Conservation (phyloP, 2,888 invertebrate species). For the Harpalus rufipes region DNA sequence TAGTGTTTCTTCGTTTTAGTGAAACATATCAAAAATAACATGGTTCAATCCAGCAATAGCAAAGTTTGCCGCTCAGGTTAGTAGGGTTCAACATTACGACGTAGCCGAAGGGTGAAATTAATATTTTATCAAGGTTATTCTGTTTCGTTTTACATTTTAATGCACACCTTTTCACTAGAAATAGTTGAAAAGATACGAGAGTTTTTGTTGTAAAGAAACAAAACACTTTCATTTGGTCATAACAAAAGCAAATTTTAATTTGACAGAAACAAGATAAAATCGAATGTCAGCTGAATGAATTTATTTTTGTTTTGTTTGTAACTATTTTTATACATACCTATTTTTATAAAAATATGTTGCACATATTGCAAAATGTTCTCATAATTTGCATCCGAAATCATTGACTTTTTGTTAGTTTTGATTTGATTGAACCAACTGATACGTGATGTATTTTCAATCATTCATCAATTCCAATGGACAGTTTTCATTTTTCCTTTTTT, state of each 20-base stretch:
- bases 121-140: slow-evolving; percentile 62
- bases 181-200: not conserved
- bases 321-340: not conserved
- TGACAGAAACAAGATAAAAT: slow-evolving; percentile 10
- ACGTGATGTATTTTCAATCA: slow-evolving; percentile 48
- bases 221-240: not conserved
- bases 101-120: slow-evolving; percentile 62
- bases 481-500: slow-evolving; percentile 36
- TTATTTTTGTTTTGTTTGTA: slow-evolving; percentile 8
- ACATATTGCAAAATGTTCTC: slow-evolving; percentile 28
- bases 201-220: not conserved
- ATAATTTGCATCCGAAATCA: slow-evolving; percentile 17
- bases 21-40: slow-evolving; percentile 49
- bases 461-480: slow-evolving; percentile 34
- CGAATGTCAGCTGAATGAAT: not conserved
- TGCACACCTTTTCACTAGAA: not conserved
- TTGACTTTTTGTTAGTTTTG: slow-evolving; percentile 32
- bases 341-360: slow-evolving; percentile 5
- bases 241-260: not conserved
- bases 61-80: slow-evolving; percentile 64
- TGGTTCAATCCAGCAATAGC: slow-evolving; percentile 32
- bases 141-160: slow-evolving; percentile 24
- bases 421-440: slow-evolving; percentile 40
- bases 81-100: slow-evolving; percentile 39
- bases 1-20: slow-evolving; percentile 25